A percentile compares a stretch with the other conserved stretches of the same genome.
phyloP scores from a whole-genome alignment of 1,140 invertebrate species.

The Drosophila parabipectinata region DNA sequence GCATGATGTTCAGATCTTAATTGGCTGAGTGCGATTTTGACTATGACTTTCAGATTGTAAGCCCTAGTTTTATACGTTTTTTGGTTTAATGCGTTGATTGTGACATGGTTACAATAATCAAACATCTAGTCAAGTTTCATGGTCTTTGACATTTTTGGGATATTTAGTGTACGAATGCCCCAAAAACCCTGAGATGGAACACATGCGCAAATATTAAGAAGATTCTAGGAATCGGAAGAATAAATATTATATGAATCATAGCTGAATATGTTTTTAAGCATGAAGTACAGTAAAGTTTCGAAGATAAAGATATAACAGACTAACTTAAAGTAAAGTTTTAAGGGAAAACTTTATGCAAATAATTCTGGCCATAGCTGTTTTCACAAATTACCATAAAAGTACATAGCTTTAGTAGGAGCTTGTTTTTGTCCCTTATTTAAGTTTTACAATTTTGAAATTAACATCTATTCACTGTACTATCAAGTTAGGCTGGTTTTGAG shows the following conservation, averaged over 20 bases:
- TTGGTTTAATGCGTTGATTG: slow-evolving; percentile 3
- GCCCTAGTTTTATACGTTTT: slow-evolving; percentile 40
- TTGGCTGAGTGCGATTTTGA: slow-evolving; percentile 35
- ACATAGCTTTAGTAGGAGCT: neutral
- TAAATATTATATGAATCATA: slow-evolving; percentile 24
- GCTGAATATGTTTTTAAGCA: neutral
- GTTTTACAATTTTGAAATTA: neutral
- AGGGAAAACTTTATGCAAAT: neutral
- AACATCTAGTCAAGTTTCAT: slow-evolving; percentile 19
- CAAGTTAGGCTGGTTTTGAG: neutral
- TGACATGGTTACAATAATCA: slow-evolving; percentile 32
- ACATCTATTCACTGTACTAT: slow-evolving; percentile 8
- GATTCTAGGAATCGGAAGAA: slow-evolving; percentile 11
- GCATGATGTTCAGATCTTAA: slow-evolving; percentile 32
- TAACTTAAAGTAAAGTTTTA: neutral
- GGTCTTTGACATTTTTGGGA: neutral
- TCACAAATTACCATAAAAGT: neutral
- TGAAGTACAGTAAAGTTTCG: neutral
- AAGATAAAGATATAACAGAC: neutral
- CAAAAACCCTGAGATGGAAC: neutral
- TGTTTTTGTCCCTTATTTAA: too few relatives aligned
- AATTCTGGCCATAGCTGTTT: neutral
- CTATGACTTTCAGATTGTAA: slow-evolving; percentile 12
- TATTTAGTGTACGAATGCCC: neutral
- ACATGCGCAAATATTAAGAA: slow-evolving; percentile 43